phyloP scores from a whole-genome alignment of 2,888 invertebrate species.

The Lasioglossum vierecki region DNA sequence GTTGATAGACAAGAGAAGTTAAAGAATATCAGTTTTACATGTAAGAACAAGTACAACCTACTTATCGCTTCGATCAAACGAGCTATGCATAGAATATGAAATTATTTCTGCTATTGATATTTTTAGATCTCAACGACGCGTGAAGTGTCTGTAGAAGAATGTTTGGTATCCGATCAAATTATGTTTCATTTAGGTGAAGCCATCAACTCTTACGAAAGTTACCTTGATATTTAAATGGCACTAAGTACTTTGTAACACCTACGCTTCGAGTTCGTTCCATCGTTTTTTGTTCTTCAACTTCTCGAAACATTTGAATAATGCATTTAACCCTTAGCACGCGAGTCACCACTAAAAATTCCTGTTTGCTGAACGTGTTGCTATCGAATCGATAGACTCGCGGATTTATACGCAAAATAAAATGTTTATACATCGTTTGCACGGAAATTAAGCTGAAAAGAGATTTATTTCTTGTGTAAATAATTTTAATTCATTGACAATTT shows the following conservation, averaged over 20 bases:
- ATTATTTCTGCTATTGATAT: background rate
- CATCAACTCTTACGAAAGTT: conserved; percentile 3
- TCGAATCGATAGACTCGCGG: no score
- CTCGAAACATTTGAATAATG: background rate
- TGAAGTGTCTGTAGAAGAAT: background rate
- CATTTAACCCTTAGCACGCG: background rate
- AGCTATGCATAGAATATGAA: background rate
- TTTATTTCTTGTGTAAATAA: no score
- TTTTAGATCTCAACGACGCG: background rate
- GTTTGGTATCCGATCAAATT: conserved; percentile 6
- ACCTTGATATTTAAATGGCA: conserved; percentile 17
- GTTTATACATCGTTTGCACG: no score
- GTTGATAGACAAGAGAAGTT: background rate
- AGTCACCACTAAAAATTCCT: no score
- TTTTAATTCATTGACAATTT: no score
- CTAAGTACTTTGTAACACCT: background rate
- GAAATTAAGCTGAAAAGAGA: no score
- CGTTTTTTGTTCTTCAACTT: background rate
- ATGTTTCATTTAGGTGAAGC: conserved; percentile 10
- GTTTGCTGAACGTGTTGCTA: no score
- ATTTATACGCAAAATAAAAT: no score
- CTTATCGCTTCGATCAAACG: background rate
- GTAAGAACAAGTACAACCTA: background rate
- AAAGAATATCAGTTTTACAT: background rate
- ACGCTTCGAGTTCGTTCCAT: background rate